Evolutionary conservation across 64 coral and sea anemone genomes (phyloP), one percentile per base, ranked within the genome.

Genomic region (Pachyseris speciosa): DNA sequence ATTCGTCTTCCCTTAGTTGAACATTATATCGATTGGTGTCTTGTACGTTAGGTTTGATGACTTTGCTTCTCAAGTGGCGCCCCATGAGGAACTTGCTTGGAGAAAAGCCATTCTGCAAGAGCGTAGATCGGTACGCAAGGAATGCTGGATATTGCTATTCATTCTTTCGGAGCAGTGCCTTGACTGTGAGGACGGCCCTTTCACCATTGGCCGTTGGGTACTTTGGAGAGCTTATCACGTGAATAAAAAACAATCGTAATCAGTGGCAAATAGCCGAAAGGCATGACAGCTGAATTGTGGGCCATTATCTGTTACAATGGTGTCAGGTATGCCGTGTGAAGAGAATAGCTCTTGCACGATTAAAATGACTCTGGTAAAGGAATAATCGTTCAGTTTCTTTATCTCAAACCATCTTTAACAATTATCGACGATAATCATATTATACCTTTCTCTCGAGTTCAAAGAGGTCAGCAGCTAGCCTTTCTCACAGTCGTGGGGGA

Each of bases 171-270:
- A 87, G 70, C 17, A 93, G 27, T 43, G 61, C 37, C 20, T 89
- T 94, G 37, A 74, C 72, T 53, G 78, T 84, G 25, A 19, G 67
- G 9, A 89, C 93, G 28, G 87, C 80, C 77, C 86, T 75, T 79
- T 86, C 87, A n/a, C 93, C 87, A 64, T 94, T 94, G 5, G 76
- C 92, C 70, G 50, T 71, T 28, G 86, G 75, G 37, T 94, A 94
- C 39, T 28, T 64, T 20, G 86, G 78, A 6, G 78, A 89, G 32
- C 92, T 94, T 25, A 87, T 95, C 22, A 80, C 45, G 26, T 95
- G 94, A 43, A 70, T 22, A 78, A 95, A 91, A 13, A n/a, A n/a
- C n/a, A n/a, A n/a, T 31, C 88, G 80, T 87, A 95, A n/a, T 69
- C 45, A 1, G 43, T 81, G 11, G 83, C 74, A 74, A 86, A 91